Base-by-base conservation (phyloP, 2,797 vertebrate species). In the Rhodeus uyekii region DNA sequence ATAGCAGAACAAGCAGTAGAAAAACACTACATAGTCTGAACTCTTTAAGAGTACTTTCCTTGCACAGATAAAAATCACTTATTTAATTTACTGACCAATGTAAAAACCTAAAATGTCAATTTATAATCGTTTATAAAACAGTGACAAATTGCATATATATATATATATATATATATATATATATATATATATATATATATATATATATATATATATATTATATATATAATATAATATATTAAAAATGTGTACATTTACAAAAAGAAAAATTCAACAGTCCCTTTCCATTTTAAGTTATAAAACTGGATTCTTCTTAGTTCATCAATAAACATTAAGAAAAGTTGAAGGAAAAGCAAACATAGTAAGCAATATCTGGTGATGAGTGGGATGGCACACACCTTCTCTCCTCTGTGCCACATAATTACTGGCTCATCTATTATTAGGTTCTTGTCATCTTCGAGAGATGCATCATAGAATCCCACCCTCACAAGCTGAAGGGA, bases 391-490 rank as follows among this genome's bases (percentile, higher is more conserved):
- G 67, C 85, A 93, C 92, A 90, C 85, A 94, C 93, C 93, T 94
- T 89, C 44, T 90, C 88, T 22, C 90, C 89, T 72, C 81, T 73
- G 81, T 92, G 91, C 93, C 93, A 94, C 81, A 86, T 83, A 80
- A 94, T 93, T 50, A 76, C 46, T 1, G 91, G 88, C 22, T 91
- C 88, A 36, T 93, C 90, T 83, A 94, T 89, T 80, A 90, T 69
- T 64, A 94, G 87, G 78, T 87, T 87, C 46, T 48, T 85, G 65
- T 87, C 89, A 61, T 82, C 76, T 3, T 82, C 80, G 7, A 87
- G 77, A 3, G 92, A 92, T 29, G 90, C 93, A 38, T 93, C 92
- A 76, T 91, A 94, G 85, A 90, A 93, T 5, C 94, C 94, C 4
- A 94, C 92, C 87, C 90, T 94, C 7, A 88, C 88, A 74, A 94